These are phyloP conservation scores for Callinectes sapidus DNA, from an alignment of 2,888 invertebrate species.

Conservation along the genomic window DNA sequence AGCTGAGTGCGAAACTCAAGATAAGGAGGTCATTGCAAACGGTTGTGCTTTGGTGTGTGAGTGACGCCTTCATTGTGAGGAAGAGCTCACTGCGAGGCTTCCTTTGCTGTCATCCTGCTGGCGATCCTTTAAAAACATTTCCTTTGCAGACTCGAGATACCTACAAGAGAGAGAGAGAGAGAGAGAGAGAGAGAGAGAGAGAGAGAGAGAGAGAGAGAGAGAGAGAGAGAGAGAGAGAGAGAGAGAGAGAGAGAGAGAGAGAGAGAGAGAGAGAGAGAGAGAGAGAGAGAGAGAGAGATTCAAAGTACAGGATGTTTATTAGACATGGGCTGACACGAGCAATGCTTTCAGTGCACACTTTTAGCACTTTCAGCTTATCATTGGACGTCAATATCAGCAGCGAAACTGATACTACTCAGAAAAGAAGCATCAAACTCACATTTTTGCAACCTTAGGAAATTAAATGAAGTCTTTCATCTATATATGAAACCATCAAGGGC, in stretches of 20 bases:
- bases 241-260: too few species aligned
- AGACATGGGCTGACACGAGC: not conserved
- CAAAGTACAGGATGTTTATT: not conserved
- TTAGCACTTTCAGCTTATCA: not conserved
- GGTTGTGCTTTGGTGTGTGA: not conserved
- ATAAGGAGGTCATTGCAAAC: too few species aligned
- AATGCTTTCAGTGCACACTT: not conserved
- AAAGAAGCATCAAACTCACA: too few species aligned
- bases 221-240: not conserved
- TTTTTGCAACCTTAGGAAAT: too few species aligned
- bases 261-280: too few species aligned
- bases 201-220: constrained; percentile 1
- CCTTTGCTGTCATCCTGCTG: too few species aligned
- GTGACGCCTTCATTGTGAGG: not conserved
- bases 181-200: not conserved
- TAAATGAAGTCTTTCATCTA: too few species aligned
- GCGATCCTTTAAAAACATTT: too few species aligned
- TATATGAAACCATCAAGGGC: too few species aligned
- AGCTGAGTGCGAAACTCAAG: too few species aligned
- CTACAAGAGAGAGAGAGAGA: not conserved
- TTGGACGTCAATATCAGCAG: not conserved
- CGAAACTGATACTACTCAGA: not conserved
- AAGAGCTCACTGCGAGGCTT: too few species aligned
- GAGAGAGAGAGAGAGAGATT: not conserved
- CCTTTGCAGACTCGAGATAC: too few species aligned